Evolutionary conservation across 2,797 vertebrate genomes (phyloP).

Genomic region (Paguma larvata): DNA sequence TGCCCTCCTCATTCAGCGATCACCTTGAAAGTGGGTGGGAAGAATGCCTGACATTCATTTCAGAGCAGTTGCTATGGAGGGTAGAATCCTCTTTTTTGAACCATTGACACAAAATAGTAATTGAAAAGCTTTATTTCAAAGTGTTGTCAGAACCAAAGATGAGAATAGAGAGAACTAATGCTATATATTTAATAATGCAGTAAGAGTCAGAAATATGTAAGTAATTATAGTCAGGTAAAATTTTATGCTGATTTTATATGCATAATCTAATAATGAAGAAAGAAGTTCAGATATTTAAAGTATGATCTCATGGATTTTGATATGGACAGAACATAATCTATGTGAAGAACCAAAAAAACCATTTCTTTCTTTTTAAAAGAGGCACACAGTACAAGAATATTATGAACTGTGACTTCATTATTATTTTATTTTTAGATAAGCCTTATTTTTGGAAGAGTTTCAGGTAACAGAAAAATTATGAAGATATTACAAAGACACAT

Average conservation of each 20-base stretch:
- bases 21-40: slow-evolving; percentile 24
- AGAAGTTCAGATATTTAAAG: neutral
- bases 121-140: slow-evolving; percentile 62
- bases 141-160: slow-evolving; percentile 30
- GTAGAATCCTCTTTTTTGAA: slow-evolving; percentile 54
- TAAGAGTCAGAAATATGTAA: slow-evolving; percentile 15
- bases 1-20: neutral
- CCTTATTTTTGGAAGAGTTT: slow-evolving; percentile 41
- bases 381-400: neutral
- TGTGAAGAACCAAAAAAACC: neutral
- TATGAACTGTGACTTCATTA: neutral
- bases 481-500: neutral
- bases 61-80: neutral
- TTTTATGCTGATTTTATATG: slow-evolving; percentile 15
- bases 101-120: slow-evolving; percentile 50
- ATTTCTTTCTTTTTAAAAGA: neutral
- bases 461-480: neutral
- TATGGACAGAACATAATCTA: neutral
- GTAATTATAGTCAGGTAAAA: slow-evolving; percentile 4
- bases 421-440: slow-evolving; percentile 6
- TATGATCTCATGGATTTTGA: neutral
- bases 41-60: slow-evolving; percentile 58
- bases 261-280: neutral
- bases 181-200: neutral
- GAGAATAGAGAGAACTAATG: slow-evolving; percentile 32